Conservation (phyloP, 1,140 invertebrate genomes). For the Sarcophaga peregrina region DNA sequence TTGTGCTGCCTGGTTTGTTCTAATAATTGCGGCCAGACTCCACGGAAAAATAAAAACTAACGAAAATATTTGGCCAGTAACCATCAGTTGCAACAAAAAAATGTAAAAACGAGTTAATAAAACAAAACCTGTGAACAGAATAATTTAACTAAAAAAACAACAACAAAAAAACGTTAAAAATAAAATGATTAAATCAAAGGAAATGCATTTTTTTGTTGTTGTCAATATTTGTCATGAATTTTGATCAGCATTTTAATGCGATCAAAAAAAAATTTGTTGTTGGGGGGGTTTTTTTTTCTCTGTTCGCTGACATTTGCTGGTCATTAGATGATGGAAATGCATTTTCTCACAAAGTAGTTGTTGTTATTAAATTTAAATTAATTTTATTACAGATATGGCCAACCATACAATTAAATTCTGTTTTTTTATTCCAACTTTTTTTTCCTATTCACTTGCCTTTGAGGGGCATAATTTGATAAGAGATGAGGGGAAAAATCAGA, state of each 20-base stretch:
- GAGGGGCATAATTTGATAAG: no score
- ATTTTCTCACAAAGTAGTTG: slow-evolving; percentile 18
- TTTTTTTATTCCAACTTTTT: no score
- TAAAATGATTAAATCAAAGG: no score
- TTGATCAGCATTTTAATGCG: neutral
- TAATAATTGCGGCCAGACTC: slow-evolving; percentile 39
- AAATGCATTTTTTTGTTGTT: no score
- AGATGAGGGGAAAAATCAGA: no score
- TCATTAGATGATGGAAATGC: neutral
- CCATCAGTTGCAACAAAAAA: neutral
- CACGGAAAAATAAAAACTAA: neutral
- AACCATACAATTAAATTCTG: no score
- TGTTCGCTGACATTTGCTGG: neutral
- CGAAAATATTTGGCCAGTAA: slow-evolving; percentile 3
- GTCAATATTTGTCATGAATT: neutral
- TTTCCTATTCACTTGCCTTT: no score
- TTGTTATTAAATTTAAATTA: slow-evolving; percentile 14
- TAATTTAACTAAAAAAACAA: neutral
- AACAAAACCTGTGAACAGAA: neutral
- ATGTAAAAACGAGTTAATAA: neutral
- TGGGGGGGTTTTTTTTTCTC: neutral
- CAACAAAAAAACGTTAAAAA: no score
- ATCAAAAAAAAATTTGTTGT: no score
- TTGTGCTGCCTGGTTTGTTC: slow-evolving; percentile 31
- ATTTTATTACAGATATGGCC: neutral